Base-by-base conservation (phyloP, 2,797 vertebrate genomes). In the Muscicapa comitata region DNA sequence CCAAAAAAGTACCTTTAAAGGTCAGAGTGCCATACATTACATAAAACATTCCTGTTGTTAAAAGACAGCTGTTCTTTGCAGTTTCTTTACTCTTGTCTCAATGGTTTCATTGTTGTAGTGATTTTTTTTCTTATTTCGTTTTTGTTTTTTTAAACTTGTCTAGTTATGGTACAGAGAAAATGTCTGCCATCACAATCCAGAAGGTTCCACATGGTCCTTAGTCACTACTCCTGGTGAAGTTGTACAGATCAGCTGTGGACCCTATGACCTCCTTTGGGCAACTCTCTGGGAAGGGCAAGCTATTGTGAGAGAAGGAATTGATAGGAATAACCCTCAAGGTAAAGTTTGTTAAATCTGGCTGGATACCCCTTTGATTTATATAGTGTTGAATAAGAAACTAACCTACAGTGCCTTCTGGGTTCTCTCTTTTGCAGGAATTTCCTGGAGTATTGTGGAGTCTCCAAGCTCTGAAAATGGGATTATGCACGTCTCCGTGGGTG, bases 221-320 rank as follows among this genome's bases (percentile, higher is more conserved):
- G 92, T 99, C 54, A 47, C 95, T 25, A 98, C 98, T 45, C 99
- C 99, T 1, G 99, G 98, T 45, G 99, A 99, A 95, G 99, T 98
- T 42, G 98, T 99, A n/a, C 99, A 99, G 98, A 98, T 99, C 96
- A 99, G 99, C 97, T 99, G 99, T 80, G 99, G 99, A 16, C 98
- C 99, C 0, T 98, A 98, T 55, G 99, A 99, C 81, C 98, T 99
- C 77, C 96, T 99, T 13, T 99, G 99, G 99, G 99, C 98, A 7
- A 99, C 99, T 37, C 98, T 99, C 61, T 99, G 99, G 99, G 99
- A 99, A 96, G 99, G 99, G 10, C 99, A 99, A 93, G 98, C 99
- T 53, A 98, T 99, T 61, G 99, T 99, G 90, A 98, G 99, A 82
- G 98, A 99, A 97, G 99, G 99, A 70, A 98, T 99, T 86, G 94